Evolutionary conservation across 2,888 invertebrate species (phyloP).

Genomic region (Arge pagana): DNA sequence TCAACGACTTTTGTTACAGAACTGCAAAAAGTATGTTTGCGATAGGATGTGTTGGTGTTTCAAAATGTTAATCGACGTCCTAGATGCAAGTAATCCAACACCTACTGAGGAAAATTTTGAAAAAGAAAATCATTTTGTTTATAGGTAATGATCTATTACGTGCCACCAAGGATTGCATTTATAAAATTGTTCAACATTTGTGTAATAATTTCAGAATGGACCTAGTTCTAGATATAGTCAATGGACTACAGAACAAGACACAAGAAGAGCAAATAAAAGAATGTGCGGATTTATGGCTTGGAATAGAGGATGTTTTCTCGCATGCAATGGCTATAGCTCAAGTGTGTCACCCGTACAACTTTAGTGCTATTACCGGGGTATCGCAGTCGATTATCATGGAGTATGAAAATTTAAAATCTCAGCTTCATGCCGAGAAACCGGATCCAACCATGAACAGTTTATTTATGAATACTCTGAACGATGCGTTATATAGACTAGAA

Average conservation of each 20-base stretch:
- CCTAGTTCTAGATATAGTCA: conserved; percentile 48
- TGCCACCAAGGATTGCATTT: no score
- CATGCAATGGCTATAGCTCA: conserved; percentile 58
- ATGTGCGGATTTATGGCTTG: conserved; percentile 46
- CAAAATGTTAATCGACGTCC: conserved; percentile 44
- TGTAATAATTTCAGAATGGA: conserved; percentile 45
- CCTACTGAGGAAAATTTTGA: conserved; percentile 44
- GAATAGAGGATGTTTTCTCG: conserved; percentile 55
- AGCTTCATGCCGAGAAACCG: conserved; percentile 46
- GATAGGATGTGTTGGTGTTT: conserved; percentile 51
- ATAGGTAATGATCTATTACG: no score
- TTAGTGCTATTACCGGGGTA: conserved; percentile 54
- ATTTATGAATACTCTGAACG: conserved; percentile 65
- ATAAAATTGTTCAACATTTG: background rate
- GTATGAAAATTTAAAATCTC: conserved; percentile 51
- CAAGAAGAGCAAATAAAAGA: conserved; percentile 40
- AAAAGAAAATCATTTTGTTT: conserved; percentile 52
- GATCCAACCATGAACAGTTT: conserved; percentile 64
- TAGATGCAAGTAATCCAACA: conserved; percentile 44
- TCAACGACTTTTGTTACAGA: conserved; percentile 36
- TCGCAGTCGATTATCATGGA: conserved; percentile 55
- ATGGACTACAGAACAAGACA: conserved; percentile 43
- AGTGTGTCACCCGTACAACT: conserved; percentile 53
- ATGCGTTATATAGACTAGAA: conserved; percentile 68
- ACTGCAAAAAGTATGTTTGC: conserved; percentile 51